Evolutionary conservation across 2,888 invertebrate species (phyloP).

Genomic region (Linnaemya vulpina): DNA sequence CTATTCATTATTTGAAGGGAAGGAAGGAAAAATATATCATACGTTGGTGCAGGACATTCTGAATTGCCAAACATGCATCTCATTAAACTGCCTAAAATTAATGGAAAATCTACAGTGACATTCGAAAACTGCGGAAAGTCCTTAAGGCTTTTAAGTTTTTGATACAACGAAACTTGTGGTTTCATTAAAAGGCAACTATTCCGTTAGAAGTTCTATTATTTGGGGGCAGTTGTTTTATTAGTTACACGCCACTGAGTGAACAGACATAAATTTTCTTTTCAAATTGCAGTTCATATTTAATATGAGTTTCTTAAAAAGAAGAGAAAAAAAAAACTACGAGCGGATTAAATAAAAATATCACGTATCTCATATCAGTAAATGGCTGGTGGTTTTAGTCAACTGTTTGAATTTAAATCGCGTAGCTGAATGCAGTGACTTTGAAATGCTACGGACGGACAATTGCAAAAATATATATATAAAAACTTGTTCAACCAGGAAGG

Average conservation of each 20-base stretch:
- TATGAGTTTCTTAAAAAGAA: not conserved
- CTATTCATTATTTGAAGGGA: constrained; percentile 17
- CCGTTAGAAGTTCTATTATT: too few relatives aligned
- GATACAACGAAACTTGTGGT: too few relatives aligned
- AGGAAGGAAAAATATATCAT: constrained; percentile 8
- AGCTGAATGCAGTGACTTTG: not conserved
- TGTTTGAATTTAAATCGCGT: not conserved
- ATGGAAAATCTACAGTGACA: constrained; percentile 10
- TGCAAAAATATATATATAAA: not conserved
- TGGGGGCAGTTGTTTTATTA: not conserved
- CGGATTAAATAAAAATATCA: not conserved
- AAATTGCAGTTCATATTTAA: constrained; percentile 2
- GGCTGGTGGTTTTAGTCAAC: not conserved
- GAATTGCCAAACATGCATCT: not conserved
- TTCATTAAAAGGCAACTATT: too few relatives aligned
- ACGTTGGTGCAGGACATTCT: not conserved
- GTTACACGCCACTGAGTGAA: not conserved
- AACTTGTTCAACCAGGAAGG: not conserved
- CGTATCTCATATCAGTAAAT: constrained; percentile 1
- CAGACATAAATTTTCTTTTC: not conserved
- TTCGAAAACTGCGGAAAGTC: not conserved
- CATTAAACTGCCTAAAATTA: constrained; percentile 19
- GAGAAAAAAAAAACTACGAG: too few relatives aligned
- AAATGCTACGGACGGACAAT: not conserved
- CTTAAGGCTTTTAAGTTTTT: too few relatives aligned